phyloP scores from a whole-genome alignment of 2,888 invertebrate genomes.

The Blera fallax region DNA sequence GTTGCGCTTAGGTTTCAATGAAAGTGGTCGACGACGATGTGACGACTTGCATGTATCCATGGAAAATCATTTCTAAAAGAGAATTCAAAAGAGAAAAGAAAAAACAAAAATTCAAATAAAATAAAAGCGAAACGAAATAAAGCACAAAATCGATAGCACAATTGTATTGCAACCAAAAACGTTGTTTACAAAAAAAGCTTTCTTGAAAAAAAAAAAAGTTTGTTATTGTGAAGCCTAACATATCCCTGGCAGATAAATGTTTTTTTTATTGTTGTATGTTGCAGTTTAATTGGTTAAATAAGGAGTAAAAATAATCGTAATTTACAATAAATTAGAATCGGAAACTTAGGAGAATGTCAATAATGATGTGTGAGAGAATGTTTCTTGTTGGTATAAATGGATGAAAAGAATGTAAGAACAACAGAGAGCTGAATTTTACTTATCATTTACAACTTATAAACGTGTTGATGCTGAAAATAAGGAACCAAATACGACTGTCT shows the following conservation, averaged over 20 bases:
- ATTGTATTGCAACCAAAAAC: constrained; percentile 65
- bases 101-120: constrained; percentile 72
- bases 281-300: constrained; percentile 18
- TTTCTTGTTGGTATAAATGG: neutral
- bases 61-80: constrained; percentile 73
- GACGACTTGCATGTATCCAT: constrained; percentile 71
- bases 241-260: constrained; percentile 25
- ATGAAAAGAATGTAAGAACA: neutral
- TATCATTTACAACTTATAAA: no score
- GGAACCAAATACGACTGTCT: neutral
- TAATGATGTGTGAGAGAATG: neutral
- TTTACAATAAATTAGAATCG: neutral
- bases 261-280: constrained; percentile 18
- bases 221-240: constrained; percentile 38
- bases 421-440: neutral
- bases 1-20: constrained; percentile 64
- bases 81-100: constrained; percentile 56
- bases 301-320: neutral
- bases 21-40: constrained; percentile 60
- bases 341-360: neutral
- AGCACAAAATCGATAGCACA: constrained; percentile 71
- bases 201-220: constrained; percentile 1
- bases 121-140: constrained; percentile 72
- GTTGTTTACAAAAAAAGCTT: constrained; percentile 45
- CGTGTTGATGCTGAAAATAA: neutral